Evolutionary conservation across 2,888 invertebrate species (phyloP).

Genomic region (Chesias legatella): DNA sequence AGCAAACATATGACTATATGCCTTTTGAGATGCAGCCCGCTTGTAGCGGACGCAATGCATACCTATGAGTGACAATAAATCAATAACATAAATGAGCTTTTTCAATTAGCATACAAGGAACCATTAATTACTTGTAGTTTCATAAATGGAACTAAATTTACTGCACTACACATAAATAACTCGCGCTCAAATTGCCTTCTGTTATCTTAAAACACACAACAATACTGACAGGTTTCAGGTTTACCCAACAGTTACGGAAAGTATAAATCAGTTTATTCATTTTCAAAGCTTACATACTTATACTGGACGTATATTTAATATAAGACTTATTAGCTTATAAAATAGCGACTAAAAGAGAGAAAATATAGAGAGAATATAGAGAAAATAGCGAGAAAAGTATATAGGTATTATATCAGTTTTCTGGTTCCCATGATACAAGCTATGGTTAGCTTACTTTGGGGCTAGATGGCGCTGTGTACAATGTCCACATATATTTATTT

Average conservation of each 20-base stretch:
- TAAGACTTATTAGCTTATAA: too few relatives aligned
- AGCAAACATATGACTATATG: too few relatives aligned
- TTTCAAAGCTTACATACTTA: background rate
- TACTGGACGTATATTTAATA: too few relatives aligned
- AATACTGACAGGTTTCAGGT: slow-evolving; percentile 13
- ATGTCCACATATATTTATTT: too few relatives aligned
- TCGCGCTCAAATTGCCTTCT: background rate
- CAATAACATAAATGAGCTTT: slow-evolving; percentile 11
- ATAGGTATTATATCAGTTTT: too few relatives aligned
- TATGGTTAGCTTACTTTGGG: background rate
- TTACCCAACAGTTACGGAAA: background rate
- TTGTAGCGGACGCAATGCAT: background rate
- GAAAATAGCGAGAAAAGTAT: too few relatives aligned
- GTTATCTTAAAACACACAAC: slow-evolving; percentile 15
- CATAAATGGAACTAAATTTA: slow-evolving; percentile 4
- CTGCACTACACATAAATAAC: slow-evolving; percentile 5
- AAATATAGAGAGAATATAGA: too few relatives aligned
- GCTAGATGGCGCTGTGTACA: too few relatives aligned
- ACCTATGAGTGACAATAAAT: slow-evolving; percentile 10
- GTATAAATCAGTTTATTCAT: background rate
- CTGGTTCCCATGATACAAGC: too few relatives aligned
- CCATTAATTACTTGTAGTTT: slow-evolving; percentile 4
- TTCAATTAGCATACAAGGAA: slow-evolving; percentile 10
- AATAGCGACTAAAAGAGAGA: too few relatives aligned
- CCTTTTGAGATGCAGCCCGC: too few relatives aligned